Conservation (phyloP, 2,797 vertebrate genomes). For the Characodon lateralis region DNA sequence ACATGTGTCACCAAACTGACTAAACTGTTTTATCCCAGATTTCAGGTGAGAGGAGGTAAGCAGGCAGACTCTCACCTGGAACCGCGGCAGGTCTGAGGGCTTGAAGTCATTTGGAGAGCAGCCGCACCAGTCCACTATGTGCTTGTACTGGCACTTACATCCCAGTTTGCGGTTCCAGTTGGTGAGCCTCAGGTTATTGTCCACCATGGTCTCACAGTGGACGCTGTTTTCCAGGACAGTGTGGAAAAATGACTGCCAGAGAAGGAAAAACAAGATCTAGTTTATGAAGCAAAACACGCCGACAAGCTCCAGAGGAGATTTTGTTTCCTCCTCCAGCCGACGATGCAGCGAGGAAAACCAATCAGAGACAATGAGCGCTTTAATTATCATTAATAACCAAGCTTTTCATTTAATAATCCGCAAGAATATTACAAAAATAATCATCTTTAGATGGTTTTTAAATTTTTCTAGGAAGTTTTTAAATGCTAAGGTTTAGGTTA, state of each 20-base stretch:
- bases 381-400: no score
- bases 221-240: conserved; percentile 89
- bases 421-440: no score
- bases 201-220: conserved; percentile 87
- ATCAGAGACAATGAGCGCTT: not conserved
- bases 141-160: conserved; percentile 95
- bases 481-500: not conserved
- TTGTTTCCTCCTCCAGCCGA: not conserved
- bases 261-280: not conserved
- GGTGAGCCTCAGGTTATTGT: conserved; percentile 93
- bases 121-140: conserved; percentile 96
- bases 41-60: no score
- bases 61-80: conserved; percentile 82
- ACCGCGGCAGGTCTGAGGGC: conserved; percentile 89
- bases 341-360: not conserved
- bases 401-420: no score
- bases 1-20: not conserved
- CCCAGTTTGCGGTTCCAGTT: conserved; percentile 96
- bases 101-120: conserved; percentile 93
- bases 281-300: not conserved
- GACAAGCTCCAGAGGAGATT: not conserved
- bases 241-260: conserved; percentile 69
- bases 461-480: not conserved
- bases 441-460: no score
- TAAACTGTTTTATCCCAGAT: no score